These are phyloP conservation scores for Cherax destructor DNA, from an alignment of 1,140 invertebrate species.

Conservation along the genomic window DNA sequence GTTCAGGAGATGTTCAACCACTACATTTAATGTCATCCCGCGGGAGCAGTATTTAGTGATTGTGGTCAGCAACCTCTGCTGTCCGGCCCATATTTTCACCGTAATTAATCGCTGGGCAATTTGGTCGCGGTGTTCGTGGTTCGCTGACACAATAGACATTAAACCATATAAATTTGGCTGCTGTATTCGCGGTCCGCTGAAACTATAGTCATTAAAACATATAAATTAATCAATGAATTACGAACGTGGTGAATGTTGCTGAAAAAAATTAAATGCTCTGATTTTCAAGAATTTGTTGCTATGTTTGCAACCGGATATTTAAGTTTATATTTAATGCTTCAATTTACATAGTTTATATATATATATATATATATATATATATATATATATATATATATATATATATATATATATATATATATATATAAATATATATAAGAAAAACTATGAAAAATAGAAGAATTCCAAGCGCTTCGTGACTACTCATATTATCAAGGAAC, in stretches of 20 bases:
- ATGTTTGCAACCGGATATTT: neutral
- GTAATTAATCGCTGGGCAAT: slow-evolving; percentile 38
- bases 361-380: too few species aligned
- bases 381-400: too few species aligned
- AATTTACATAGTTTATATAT: too few species aligned
- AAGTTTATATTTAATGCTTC: too few species aligned
- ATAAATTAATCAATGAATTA: slow-evolving; percentile 30
- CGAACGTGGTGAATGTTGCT: neutral
- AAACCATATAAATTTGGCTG: slow-evolving; percentile 22
- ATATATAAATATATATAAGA: too few species aligned
- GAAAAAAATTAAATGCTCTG: neutral
- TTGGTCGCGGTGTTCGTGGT: neutral
- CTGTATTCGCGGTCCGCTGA: neutral
- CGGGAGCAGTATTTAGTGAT: neutral
- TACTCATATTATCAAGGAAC: too few species aligned
- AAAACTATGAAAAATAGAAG: too few species aligned
- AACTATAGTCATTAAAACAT: slow-evolving; percentile 27
- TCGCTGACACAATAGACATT: slow-evolving; percentile 16
- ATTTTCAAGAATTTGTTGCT: neutral
- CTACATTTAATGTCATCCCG: slow-evolving; percentile 6
- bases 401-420: too few species aligned
- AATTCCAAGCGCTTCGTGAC: too few species aligned
- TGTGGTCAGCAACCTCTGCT: neutral
- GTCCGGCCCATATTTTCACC: slow-evolving; percentile 24
- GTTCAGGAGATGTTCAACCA: too few species aligned